phyloP scores from a whole-genome alignment of 1,140 invertebrate species.

The Phymorhynchus buccinoides region DNA sequence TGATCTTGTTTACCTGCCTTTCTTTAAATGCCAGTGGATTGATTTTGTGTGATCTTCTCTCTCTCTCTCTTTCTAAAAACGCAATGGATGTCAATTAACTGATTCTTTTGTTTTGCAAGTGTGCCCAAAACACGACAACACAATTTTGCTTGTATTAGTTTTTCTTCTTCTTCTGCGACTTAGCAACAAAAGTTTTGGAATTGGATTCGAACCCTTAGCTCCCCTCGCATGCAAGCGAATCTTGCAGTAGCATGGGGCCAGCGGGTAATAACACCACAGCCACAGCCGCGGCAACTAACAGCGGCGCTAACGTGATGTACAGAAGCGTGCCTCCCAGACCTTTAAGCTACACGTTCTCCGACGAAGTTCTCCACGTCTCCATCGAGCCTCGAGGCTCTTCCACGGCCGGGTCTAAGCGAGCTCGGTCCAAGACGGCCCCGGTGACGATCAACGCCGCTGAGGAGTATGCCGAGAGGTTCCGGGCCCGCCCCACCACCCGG shows the following conservation, averaged over 20 bases:
- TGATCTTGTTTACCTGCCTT: not conserved
- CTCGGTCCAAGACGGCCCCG: slow-evolving; percentile 38
- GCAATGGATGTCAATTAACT: not conserved
- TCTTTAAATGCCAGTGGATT: not conserved
- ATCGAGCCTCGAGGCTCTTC: not conserved
- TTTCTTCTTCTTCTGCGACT: not conserved
- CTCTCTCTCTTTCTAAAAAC: not conserved
- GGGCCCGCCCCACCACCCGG: slow-evolving; percentile 49
- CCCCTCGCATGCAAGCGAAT: not conserved
- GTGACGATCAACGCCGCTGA: slow-evolving; percentile 48
- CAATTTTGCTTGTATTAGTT: too few relatives aligned
- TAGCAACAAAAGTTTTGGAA: not conserved
- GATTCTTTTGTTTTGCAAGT: too few relatives aligned
- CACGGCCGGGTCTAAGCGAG: slow-evolving; percentile 18
- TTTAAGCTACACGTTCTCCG: slow-evolving; percentile 52
- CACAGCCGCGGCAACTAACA: too few relatives aligned
- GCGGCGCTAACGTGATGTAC: slow-evolving; percentile 38
- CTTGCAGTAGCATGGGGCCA: not conserved
- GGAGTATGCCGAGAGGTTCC: slow-evolving; percentile 55
- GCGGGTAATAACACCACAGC: too few relatives aligned
- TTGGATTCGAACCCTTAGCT: not conserved
- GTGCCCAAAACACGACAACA: too few relatives aligned
- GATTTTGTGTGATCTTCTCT: not conserved
- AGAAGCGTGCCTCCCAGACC: slow-evolving; percentile 57
- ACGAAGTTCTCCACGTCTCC: slow-evolving; percentile 43